Evolutionary conservation across 2,888 invertebrate species (phyloP).

Genomic region (Lasioglossum figueresi): DNA sequence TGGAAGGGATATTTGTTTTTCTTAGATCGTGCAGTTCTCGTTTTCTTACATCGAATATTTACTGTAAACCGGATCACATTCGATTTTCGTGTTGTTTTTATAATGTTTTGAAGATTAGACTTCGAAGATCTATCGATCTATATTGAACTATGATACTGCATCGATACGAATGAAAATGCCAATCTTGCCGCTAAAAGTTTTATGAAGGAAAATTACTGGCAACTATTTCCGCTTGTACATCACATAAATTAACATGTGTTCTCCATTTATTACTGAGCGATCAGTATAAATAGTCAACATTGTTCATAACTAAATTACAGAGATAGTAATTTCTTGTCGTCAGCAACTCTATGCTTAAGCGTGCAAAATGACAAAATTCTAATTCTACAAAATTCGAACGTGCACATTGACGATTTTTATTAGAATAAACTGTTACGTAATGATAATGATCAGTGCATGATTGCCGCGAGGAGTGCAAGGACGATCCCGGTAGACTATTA

Average conservation of each 20-base stretch:
- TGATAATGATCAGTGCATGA: neutral
- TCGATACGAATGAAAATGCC: neutral
- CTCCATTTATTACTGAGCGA: neutral
- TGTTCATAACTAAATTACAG: neutral
- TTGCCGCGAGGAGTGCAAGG: neutral
- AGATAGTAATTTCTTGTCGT: neutral
- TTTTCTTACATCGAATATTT: no score
- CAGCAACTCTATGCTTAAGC: neutral
- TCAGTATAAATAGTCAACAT: neutral
- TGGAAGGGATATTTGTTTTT: no score
- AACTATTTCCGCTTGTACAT: neutral
- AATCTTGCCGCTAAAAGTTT: neutral
- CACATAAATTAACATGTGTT: neutral
- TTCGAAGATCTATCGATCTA: neutral
- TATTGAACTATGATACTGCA: neutral
- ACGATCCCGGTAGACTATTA: constrained; percentile 10
- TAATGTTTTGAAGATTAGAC: neutral
- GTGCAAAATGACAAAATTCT: neutral
- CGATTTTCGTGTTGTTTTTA: neutral
- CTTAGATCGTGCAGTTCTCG: no score
- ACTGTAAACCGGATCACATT: neutral
- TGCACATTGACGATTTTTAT: neutral
- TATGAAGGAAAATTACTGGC: neutral
- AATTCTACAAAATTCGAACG: neutral
- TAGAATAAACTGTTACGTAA: neutral